These are phyloP conservation scores for Cephus cinctus DNA, from an alignment of 1,140 invertebrate species.

Conservation along the genomic window DNA sequence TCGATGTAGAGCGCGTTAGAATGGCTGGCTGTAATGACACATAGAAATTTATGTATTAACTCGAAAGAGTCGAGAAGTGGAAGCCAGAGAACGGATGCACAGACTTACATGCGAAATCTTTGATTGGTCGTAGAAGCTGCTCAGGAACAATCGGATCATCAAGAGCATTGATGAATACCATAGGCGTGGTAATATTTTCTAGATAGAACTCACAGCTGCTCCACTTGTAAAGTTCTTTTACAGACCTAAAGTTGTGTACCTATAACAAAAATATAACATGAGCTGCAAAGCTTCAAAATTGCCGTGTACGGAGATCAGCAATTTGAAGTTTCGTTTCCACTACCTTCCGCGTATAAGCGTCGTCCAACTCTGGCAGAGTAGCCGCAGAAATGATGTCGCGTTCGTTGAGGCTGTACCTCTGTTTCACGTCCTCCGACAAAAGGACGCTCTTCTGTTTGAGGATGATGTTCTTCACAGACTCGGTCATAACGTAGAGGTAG, in stretches of 20 bases:
- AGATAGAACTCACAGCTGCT: constrained; percentile 78
- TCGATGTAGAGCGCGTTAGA: constrained; percentile 74
- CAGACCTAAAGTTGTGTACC: constrained; percentile 71
- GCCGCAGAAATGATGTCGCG: constrained; percentile 80
- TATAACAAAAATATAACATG: constrained; percentile 18
- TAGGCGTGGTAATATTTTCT: constrained; percentile 74
- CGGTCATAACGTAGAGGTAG: constrained; percentile 91
- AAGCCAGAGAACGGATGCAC: neutral
- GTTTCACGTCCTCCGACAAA: constrained; percentile 73
- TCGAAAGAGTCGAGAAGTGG: too few relatives aligned
- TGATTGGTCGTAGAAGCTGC: constrained; percentile 68
- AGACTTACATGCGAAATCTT: constrained; percentile 72
- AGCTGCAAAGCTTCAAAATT: too few relatives aligned
- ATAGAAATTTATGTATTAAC: constrained; percentile 17
- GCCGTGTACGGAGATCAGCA: too few relatives aligned
- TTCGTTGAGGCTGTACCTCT: constrained; percentile 69
- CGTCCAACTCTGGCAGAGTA: constrained; percentile 83
- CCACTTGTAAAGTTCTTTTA: constrained; percentile 79
- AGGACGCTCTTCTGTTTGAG: constrained; percentile 74
- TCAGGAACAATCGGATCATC: constrained; percentile 89
- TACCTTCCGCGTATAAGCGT: constrained; percentile 77
- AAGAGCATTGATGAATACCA: constrained; percentile 84
- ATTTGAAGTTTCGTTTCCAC: too few relatives aligned
- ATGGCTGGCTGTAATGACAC: constrained; percentile 62
- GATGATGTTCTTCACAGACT: constrained; percentile 84